phyloP scores from a whole-genome alignment of 1,140 invertebrate species.

The Caenorhabditis latens region DNA sequence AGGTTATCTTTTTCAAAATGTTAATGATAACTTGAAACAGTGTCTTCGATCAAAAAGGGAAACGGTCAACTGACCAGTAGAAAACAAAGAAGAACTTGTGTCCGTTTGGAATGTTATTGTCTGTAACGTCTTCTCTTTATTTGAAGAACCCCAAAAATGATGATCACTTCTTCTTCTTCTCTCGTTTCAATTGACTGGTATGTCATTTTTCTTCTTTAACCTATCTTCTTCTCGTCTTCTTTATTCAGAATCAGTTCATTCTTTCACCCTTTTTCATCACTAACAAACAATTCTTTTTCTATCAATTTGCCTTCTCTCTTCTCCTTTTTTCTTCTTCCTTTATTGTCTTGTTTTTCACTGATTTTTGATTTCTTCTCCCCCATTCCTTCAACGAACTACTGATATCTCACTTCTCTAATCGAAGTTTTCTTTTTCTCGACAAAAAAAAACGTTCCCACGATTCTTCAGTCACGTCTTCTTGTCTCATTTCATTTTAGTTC shows the following conservation, averaged over 20 bases:
- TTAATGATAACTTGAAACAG: background rate
- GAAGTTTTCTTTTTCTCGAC: background rate
- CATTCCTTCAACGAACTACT: background rate
- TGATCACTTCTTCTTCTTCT: background rate
- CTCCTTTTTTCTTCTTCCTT: background rate
- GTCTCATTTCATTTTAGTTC: background rate
- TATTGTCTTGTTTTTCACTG: constrained; percentile 26
- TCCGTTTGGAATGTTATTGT: constrained; percentile 22
- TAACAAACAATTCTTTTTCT: background rate
- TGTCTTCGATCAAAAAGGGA: background rate
- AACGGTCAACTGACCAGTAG: constrained; percentile 13
- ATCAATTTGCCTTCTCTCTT: background rate
- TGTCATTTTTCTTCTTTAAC: background rate
- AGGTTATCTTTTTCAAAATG: too few species aligned
- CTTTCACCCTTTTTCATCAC: background rate
- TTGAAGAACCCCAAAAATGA: background rate
- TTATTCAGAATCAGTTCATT: constrained; percentile 7
- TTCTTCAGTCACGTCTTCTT: background rate
- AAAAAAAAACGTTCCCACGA: background rate
- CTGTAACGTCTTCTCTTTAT: background rate
- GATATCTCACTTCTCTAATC: background rate
- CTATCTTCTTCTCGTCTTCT: constrained; percentile 1
- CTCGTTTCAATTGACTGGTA: background rate
- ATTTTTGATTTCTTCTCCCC: background rate
- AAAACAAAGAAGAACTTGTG: constrained; percentile 34